These are phyloP conservation scores for Smutsia gigantea DNA, from an alignment of 2,797 vertebrate genomes.

Conservation along the genomic window DNA sequence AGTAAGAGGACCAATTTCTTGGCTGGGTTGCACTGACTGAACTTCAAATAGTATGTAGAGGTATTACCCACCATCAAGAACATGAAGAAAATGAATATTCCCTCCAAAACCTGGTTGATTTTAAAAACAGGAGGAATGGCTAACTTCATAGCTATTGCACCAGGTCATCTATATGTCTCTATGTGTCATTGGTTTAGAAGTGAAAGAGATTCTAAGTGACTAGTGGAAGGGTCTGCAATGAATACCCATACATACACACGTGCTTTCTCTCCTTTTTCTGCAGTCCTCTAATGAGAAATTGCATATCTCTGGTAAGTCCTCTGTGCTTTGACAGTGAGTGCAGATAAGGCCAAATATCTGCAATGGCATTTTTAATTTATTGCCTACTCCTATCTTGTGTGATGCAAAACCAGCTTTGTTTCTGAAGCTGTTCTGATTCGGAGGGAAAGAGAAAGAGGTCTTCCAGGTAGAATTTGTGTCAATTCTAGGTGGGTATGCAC, in stretches of 20 bases:
- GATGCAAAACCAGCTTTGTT: not conserved
- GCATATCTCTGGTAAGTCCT: not conserved
- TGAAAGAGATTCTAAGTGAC: not conserved
- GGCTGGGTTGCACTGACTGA: not conserved
- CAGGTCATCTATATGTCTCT: not conserved
- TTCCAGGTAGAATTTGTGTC: not conserved
- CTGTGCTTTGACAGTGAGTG: conserved; percentile 50
- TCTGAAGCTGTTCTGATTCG: not conserved
- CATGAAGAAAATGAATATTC: not conserved
- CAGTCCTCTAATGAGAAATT: conserved; percentile 1
- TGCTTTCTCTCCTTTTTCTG: not conserved
- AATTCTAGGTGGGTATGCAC: not conserved
- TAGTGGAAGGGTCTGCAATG: no score
- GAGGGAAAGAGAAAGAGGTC: not conserved
- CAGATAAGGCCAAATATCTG: conserved; percentile 31
- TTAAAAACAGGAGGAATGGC: not conserved
- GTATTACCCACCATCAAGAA: not conserved
- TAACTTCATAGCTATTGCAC: rapidly evolving
- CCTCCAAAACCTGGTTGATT: not conserved
- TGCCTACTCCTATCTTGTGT: not conserved
- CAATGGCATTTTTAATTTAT: conserved; percentile 35
- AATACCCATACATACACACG: not conserved
- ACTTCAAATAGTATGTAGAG: not conserved
- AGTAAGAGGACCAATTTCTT: not conserved
- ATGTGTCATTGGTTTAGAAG: not conserved